Evolutionary conservation across 2,113 vertebrate species (phyloP).

Genomic region (Laticauda colubrina): DNA sequence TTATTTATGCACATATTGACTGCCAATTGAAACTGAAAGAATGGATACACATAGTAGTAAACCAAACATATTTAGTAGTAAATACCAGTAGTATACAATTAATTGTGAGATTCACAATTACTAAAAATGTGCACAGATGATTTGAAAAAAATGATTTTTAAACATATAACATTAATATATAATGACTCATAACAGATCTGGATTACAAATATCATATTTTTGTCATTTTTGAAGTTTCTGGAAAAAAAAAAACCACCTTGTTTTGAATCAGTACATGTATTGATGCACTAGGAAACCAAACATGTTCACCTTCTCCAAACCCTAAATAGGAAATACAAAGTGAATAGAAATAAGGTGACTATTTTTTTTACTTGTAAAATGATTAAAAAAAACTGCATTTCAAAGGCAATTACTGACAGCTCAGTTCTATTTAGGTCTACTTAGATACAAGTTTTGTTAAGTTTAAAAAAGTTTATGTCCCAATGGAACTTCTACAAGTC

Average conservation of each 20-base stretch:
- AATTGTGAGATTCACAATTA: neutral
- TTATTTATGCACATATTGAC: neutral
- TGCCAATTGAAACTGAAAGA: neutral
- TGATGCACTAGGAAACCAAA: too few relatives aligned
- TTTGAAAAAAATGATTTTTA: neutral
- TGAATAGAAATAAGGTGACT: neutral
- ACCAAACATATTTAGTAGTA: neutral
- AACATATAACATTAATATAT: rapidly evolving
- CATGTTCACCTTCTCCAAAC: too few relatives aligned
- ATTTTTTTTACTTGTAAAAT: neutral
- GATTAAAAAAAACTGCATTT: conserved; percentile 7
- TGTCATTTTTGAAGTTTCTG: too few relatives aligned
- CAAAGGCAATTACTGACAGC: neutral
- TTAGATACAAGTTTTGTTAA: neutral
- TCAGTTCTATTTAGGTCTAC: neutral
- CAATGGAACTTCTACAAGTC: neutral
- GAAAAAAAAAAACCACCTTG: too few relatives aligned
- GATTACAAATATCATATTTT: neutral
- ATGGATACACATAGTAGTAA: neutral
- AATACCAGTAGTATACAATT: neutral
- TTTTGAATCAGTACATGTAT: too few relatives aligned
- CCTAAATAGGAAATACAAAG: neutral
- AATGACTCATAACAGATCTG: neutral
- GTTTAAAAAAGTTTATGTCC: neutral
- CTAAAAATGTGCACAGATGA: conserved; percentile 1